Evolutionary conservation across 2,797 vertebrate species (phyloP), one percentile per base, ranked within the genome.

Genomic region (Bradypus variegatus): DNA sequence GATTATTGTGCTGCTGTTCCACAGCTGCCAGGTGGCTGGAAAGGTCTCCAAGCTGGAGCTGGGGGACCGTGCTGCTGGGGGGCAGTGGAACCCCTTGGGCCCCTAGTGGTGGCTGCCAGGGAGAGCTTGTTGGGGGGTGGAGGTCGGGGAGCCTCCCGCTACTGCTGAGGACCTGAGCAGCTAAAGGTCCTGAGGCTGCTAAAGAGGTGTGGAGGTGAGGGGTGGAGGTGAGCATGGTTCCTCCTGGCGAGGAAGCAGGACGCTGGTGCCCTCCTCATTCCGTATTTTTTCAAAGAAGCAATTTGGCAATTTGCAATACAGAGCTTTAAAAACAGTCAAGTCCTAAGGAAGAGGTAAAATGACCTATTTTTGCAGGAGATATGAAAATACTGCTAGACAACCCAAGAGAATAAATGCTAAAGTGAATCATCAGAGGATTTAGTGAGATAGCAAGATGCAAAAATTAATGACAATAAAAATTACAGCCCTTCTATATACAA

Each of bases 111-210:
- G 25, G 38, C 67, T 36, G 67, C 67, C 67, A 31, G 33, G 33
- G 7, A 53, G 98, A 96, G 73, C 97, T 97, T 97, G 98, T 77
- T 98, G 97, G 95, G 96, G n/a, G 41, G 3, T 45, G 41, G 41
- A 8, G 41, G 41, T 45, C 6, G 41, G 41, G 41, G 41, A 45
- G 41, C 41, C 97, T 95, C n/a, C 97, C 95, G 7, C 92, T 93
- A 6, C 96, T 96, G 0, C 97, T 96, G 9, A 97, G 96, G 96
- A 89, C 98, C 96, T 67, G n/a, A n/a, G n/a, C n/a, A n/a, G n/a
- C n/a, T n/a, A n/a, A 99, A 97, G 3, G 98, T 95, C 33, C 98
- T 98, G 98, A 99, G 98, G 94, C 98, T 98, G 70, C 98, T 98
- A 97, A 99, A 99, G 96, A 99, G 97, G 97, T 98, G 11, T 50